A percentile compares a stretch with the other conserved stretches of the same genome.
These are phyloP conservation scores for Epinephelus awoara DNA, from an alignment of 2,797 vertebrate genomes.

Conservation along the genomic window DNA sequence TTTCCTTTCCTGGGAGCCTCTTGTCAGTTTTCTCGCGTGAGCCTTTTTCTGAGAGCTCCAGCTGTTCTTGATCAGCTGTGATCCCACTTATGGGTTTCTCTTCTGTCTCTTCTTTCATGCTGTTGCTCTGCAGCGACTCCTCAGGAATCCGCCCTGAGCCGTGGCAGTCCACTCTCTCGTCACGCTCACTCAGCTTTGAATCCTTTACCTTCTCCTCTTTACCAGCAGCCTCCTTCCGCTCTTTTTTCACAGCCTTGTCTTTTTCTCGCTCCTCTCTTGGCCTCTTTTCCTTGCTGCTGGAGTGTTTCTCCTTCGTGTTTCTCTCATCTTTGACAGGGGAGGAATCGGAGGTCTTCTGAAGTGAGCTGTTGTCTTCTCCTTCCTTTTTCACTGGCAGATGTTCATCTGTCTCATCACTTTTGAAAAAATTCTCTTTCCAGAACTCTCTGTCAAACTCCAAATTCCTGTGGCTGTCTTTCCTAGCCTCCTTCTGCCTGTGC, in stretches of 20 bases:
- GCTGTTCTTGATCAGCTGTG: slow-evolving; percentile 88
- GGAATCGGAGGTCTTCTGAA: slow-evolving; percentile 89
- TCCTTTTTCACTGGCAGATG: slow-evolving; percentile 85
- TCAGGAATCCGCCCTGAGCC: slow-evolving; percentile 80
- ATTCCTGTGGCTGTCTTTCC: slow-evolving; percentile 93
- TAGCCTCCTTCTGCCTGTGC: slow-evolving; percentile 90
- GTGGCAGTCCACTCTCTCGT: slow-evolving; percentile 80
- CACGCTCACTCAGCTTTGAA: slow-evolving; percentile 81
- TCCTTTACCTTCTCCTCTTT: slow-evolving; percentile 93
- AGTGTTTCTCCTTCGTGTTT: slow-evolving; percentile 89
- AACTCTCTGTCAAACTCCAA: slow-evolving; percentile 98
- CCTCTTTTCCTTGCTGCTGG: slow-evolving; percentile 88
- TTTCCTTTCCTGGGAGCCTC: slow-evolving; percentile 89
- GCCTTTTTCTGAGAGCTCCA: slow-evolving; percentile 91
- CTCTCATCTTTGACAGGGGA: slow-evolving; percentile 91
- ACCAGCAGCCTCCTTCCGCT: slow-evolving; percentile 87
- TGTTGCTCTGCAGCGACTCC: slow-evolving; percentile 76
- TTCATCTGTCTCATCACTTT: slow-evolving; percentile 97
- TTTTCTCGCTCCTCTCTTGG: slow-evolving; percentile 92
- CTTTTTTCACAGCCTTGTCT: slow-evolving; percentile 90
- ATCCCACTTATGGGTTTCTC: slow-evolving; percentile 86
- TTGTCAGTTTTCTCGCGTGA: slow-evolving; percentile 92
- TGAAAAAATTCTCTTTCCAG: slow-evolving; percentile 99
- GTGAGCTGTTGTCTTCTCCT: slow-evolving; percentile 83
- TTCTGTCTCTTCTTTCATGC: slow-evolving; percentile 88